These are phyloP conservation scores for Anguilla anguilla DNA, from an alignment of 2,797 vertebrate species.

Conservation along the genomic window DNA sequence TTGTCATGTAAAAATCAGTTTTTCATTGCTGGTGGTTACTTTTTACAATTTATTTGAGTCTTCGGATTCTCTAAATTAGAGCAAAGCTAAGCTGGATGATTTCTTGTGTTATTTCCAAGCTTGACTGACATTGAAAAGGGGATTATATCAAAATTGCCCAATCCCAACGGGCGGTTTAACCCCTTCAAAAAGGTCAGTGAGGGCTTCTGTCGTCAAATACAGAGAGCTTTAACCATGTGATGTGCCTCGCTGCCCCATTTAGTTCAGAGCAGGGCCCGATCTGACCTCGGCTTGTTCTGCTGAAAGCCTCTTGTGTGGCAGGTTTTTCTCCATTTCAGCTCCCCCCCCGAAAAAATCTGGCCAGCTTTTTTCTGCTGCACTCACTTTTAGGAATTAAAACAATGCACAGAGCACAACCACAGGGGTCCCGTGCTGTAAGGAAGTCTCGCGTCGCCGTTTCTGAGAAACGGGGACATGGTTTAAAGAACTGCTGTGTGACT, in stretches of 20 bases:
- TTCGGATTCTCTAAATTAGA: conserved; percentile 59
- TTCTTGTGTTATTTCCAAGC: conserved; percentile 68
- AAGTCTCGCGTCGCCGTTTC: neutral
- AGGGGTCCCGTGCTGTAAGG: neutral
- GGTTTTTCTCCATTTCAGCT: neutral
- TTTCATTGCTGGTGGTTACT: conserved; percentile 69
- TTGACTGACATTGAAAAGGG: conserved; percentile 76
- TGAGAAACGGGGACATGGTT: neutral
- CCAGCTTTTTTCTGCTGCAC: neutral
- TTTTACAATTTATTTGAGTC: conserved; percentile 64
- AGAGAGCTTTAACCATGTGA: conserved; percentile 6
- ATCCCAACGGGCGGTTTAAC: conserved; percentile 68
- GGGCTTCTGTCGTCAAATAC: conserved; percentile 70
- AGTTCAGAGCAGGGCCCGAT: neutral
- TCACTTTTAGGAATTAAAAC: neutral
- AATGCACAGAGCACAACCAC: neutral
- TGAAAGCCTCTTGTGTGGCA: neutral
- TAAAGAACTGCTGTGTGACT: neutral
- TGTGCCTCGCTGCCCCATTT: conserved; percentile 1
- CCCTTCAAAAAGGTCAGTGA: conserved; percentile 70
- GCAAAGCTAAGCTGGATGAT: conserved; percentile 71
- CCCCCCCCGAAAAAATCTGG: neutral
- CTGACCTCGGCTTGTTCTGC: neutral
- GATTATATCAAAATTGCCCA: conserved; percentile 74
- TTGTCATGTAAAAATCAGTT: conserved; percentile 54